Percentiles rank a stretch among this genome's conserved stretches.
These are phyloP conservation scores for Sturmia bella DNA, from an alignment of 2,888 invertebrate species.

Conservation along the genomic window DNA sequence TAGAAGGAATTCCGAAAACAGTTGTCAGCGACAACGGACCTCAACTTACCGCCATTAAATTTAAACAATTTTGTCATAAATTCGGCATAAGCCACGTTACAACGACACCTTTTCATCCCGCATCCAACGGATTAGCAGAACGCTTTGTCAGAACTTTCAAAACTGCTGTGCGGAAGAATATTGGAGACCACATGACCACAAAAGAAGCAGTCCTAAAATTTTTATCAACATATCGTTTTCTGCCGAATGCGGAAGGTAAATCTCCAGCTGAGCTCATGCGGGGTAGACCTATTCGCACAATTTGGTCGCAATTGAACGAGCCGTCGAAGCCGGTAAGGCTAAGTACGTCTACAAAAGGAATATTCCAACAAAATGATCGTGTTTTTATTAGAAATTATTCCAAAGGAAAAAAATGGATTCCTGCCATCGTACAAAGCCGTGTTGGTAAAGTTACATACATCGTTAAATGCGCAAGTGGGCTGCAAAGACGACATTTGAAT, in stretches of 20 bases:
- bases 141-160: slow-evolving; percentile 19
- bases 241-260: slow-evolving; percentile 54
- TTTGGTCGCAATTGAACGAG: slow-evolving; percentile 43
- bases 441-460: slow-evolving; percentile 7
- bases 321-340: neutral
- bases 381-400: slow-evolving; percentile 5
- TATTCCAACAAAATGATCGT: neutral
- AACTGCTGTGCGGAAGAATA: slow-evolving; percentile 34
- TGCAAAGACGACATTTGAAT: neutral
- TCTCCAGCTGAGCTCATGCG: slow-evolving; percentile 59
- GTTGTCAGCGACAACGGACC: neutral
- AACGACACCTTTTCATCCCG: slow-evolving; percentile 2
- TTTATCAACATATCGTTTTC: slow-evolving; percentile 55
- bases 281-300: slow-evolving; percentile 44
- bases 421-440: neutral
- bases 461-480: neutral
- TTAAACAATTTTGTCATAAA: neutral
- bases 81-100: neutral
- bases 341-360: neutral
- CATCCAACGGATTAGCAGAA: neutral
- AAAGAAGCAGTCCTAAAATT: slow-evolving; percentile 45
- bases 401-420: slow-evolving; percentile 2
- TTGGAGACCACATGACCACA: slow-evolving; percentile 34
- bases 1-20: neutral
- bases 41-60: no score